Conservation (phyloP, 30 jellyfish, hydroid and myxozoan species). For the Rhopilema esculentum region DNA sequence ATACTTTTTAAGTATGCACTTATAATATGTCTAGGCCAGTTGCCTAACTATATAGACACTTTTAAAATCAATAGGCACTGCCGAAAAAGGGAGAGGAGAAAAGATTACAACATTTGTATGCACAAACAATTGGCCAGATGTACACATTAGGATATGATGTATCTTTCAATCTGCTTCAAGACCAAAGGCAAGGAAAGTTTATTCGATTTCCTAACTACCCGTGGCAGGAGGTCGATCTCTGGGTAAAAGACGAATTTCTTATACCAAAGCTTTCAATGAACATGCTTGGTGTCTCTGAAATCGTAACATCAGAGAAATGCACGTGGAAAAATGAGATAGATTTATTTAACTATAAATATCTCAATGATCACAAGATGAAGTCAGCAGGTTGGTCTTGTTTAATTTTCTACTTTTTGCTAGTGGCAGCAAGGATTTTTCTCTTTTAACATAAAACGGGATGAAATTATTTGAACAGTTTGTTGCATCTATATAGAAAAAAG, state of each 20-base stretch:
- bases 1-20: too few relatives aligned
- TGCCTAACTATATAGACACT: too few relatives aligned
- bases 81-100: constrained; percentile 58
- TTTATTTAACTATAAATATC: constrained; percentile 32
- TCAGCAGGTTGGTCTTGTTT: constrained; percentile 45
- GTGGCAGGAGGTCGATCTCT: constrained; percentile 73
- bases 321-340: constrained; percentile 71
- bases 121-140: constrained; percentile 66
- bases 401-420: neutral
- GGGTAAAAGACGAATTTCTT: constrained; percentile 63
- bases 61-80: constrained; percentile 58
- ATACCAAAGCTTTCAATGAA: constrained; percentile 42
- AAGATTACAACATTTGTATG: constrained; percentile 38
- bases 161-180: constrained; percentile 24
- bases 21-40: too few relatives aligned
- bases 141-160: constrained; percentile 72
- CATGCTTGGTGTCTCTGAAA: constrained; percentile 56
- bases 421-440: neutral
- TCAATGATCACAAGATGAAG: constrained; percentile 71
- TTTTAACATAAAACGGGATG: too few relatives aligned
- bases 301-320: constrained; percentile 1
- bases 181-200: constrained; percentile 36
- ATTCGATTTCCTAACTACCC: constrained; percentile 68
- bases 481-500: too few relatives aligned
- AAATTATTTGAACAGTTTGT: too few relatives aligned